Conservation (phyloP, 2,888 invertebrate species). For the Nomada lathburiana region DNA sequence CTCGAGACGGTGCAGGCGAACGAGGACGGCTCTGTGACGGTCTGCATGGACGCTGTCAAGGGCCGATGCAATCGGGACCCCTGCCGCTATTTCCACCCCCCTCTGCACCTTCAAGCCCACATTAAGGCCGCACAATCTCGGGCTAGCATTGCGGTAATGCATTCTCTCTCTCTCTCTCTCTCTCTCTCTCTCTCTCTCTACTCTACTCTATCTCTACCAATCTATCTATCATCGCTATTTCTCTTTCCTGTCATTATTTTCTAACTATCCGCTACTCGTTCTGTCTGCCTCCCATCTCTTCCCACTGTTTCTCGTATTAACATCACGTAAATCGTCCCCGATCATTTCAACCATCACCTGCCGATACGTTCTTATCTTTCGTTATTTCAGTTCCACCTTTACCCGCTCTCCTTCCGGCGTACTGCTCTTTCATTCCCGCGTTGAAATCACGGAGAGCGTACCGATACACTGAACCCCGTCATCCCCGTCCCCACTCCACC, state of each 20-base stretch:
- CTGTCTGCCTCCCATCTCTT: background rate
- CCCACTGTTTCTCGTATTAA: background rate
- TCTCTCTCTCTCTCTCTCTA: constrained; percentile 75
- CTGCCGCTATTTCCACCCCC: constrained; percentile 99
- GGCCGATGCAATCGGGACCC: constrained; percentile 99
- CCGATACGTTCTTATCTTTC: background rate
- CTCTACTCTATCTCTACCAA: constrained; percentile 54
- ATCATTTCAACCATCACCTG: background rate
- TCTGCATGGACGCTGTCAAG: constrained; percentile 99
- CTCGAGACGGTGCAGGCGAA: constrained; percentile 98
- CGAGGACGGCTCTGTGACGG: constrained; percentile 99
- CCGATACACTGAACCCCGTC: background rate
- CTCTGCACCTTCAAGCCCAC: constrained; percentile 99
- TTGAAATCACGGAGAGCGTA: background rate
- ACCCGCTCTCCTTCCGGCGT: background rate
- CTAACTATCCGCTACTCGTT: constrained; percentile 14
- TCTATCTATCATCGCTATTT: constrained; percentile 33
- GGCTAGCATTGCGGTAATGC: constrained; percentile 86
- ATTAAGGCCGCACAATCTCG: constrained; percentile 99
- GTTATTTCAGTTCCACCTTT: background rate
- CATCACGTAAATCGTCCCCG: background rate
- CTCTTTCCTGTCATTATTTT: constrained; percentile 16
- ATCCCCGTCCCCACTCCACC: too few species aligned
- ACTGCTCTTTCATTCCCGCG: background rate
- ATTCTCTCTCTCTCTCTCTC: constrained; percentile 83